Evolutionary conservation across 2,888 invertebrate genomes (phyloP).

Genomic region (Drosophila fungiperda): DNA sequence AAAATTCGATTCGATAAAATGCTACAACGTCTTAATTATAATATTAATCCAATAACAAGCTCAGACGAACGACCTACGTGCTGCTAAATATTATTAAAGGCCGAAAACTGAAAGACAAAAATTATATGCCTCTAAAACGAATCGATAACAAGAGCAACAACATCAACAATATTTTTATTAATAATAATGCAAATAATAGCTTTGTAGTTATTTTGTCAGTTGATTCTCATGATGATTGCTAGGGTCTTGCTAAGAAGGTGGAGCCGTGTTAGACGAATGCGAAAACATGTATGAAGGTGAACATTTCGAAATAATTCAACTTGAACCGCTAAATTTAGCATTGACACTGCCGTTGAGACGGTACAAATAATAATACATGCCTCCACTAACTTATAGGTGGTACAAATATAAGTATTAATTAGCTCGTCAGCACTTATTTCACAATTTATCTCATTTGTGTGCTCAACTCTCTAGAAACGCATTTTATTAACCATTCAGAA

Average conservation of each 20-base stretch:
- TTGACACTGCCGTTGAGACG: conserved; percentile 75
- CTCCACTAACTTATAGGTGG: conserved; percentile 7
- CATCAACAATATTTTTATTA: conserved; percentile 14
- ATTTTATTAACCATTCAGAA: conserved; percentile 17
- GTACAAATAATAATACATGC: conserved; percentile 34
- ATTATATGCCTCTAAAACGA: conserved; percentile 25
- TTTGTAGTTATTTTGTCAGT: conserved; percentile 18
- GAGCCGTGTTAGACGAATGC: conserved; percentile 56
- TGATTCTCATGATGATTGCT: conserved; percentile 41
- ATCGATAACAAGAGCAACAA: conserved; percentile 47
- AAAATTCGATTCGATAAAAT: conserved; percentile 49
- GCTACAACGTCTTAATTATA: conserved; percentile 66
- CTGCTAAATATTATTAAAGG: conserved; percentile 71
- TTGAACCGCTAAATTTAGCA: conserved; percentile 80
- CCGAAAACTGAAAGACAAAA: conserved; percentile 37
- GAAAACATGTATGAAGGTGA: conserved; percentile 76
- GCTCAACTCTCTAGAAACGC: conserved; percentile 47
- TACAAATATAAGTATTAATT: background rate
- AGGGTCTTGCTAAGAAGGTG: conserved; percentile 55
- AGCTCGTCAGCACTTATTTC: conserved; percentile 23
- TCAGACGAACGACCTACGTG: conserved; percentile 77
- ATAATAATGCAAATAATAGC: conserved; percentile 41
- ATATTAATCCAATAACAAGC: conserved; percentile 75
- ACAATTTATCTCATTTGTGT: conserved; percentile 29
- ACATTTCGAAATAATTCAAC: conserved; percentile 80